A percentile compares a stretch with the other conserved stretches of the same genome.
These are phyloP conservation scores for Miichthys miiuy DNA, from an alignment of 2,797 vertebrate genomes.

Conservation along the genomic window DNA sequence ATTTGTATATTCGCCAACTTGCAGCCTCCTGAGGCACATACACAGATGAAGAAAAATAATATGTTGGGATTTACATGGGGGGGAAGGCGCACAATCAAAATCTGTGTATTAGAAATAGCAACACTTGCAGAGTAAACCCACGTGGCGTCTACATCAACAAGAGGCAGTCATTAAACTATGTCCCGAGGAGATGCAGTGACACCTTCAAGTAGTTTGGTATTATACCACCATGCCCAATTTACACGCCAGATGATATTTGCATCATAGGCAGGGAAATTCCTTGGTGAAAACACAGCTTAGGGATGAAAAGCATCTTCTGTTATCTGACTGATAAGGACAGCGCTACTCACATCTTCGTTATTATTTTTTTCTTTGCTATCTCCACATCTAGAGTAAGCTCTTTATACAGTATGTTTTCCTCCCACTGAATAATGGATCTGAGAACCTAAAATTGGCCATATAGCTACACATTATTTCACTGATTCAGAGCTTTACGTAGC, in stretches of 20 bases:
- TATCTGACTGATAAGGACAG: slow-evolving; percentile 73
- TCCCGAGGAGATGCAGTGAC: slow-evolving; percentile 74
- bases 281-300: slow-evolving; percentile 73
- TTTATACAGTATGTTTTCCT: slow-evolving; percentile 58
- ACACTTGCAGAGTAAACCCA: slow-evolving; percentile 51
- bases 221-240: slow-evolving; percentile 71
- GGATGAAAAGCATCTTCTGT: slow-evolving; percentile 68
- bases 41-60: slow-evolving; percentile 20
- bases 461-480: slow-evolving; percentile 46
- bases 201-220: slow-evolving; percentile 71
- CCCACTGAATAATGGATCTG: slow-evolving; percentile 51
- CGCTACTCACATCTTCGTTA: slow-evolving; percentile 43
- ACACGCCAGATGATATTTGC: slow-evolving; percentile 76
- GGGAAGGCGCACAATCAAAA: slow-evolving; percentile 36
- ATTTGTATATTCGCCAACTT: slow-evolving; percentile 4
- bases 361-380: slow-evolving; percentile 28
- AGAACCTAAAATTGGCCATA: slow-evolving; percentile 40
- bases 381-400: slow-evolving; percentile 61
- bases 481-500: slow-evolving; percentile 36
- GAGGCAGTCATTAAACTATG: slow-evolving; percentile 76
- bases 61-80: slow-evolving; percentile 43
- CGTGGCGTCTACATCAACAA: slow-evolving; percentile 60
- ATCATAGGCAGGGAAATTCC: slow-evolving; percentile 69
- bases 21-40: slow-evolving; percentile 9
- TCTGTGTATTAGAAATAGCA: slow-evolving; percentile 53